These are phyloP conservation scores for Pseudomyrmex dendroicus DNA, from an alignment of 1,140 invertebrate genomes.

Conservation along the genomic window DNA sequence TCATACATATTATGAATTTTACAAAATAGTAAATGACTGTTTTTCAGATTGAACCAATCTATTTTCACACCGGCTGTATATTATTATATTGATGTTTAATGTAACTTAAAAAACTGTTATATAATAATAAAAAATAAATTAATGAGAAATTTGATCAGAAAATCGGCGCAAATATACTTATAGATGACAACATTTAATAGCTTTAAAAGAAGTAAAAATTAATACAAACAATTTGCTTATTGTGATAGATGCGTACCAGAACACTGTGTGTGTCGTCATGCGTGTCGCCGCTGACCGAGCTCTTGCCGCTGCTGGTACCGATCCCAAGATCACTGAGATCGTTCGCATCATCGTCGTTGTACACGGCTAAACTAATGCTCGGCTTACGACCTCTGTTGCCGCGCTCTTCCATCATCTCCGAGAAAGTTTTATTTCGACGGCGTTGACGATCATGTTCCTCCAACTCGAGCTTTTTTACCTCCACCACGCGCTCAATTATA, in stretches of 20 bases:
- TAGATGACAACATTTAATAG: too few relatives aligned
- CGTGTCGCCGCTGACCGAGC: conserved; percentile 90
- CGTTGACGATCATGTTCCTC: conserved; percentile 90
- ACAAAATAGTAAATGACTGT: too few relatives aligned
- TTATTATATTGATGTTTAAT: too few relatives aligned
- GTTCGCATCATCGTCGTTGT: conserved; percentile 92
- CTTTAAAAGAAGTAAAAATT: too few relatives aligned
- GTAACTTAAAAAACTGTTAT: too few relatives aligned
- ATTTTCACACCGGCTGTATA: too few relatives aligned
- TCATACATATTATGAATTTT: too few relatives aligned
- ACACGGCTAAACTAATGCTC: conserved; percentile 88
- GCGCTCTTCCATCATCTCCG: conserved; percentile 97
- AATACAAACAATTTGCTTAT: background rate
- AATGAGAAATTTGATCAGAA: too few relatives aligned
- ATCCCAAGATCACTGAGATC: conserved; percentile 93
- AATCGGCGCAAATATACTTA: too few relatives aligned
- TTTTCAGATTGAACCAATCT: too few relatives aligned
- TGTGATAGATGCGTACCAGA: conserved; percentile 85
- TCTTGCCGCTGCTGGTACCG: conserved; percentile 90
- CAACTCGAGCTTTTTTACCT: conserved; percentile 93
- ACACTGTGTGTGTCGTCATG: conserved; percentile 90
- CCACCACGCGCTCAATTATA: conserved; percentile 94
- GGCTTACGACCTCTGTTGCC: conserved; percentile 85
- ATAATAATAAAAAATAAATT: too few relatives aligned
- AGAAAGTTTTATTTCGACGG: conserved; percentile 95